Evolutionary conservation across 2,888 invertebrate genomes (phyloP), one percentile per base, ranked within the genome.

Genomic region (Drosophila basisetae): DNA sequence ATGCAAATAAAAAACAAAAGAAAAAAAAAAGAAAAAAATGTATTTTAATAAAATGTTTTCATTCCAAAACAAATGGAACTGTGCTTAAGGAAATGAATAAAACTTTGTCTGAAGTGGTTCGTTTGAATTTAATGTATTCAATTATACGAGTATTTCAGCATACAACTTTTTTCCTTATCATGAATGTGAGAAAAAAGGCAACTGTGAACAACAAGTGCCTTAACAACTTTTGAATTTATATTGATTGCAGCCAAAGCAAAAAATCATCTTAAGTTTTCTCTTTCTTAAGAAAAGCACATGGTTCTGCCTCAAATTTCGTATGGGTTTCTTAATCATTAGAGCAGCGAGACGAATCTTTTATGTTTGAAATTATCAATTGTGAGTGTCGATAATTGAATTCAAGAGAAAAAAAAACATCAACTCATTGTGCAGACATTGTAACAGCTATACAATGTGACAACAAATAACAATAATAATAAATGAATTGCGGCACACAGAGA

Each of bases 401-500:
- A 55, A 55, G 61, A n/a, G 63, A 56, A 68, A 64, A 41, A 41
- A n/a, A 43, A 41, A 22, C 16, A 39, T 37, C 43, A 49, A 56
- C 41, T 43, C 50, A 64, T 28, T 56, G 75, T 50, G 30, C n/a
- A 55, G 60, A 64, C 61, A 56, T 62, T 66, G 54, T 65, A 73
- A 81, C 71, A 60, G 68, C 73, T 25, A 71, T 56, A 84, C 68
- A 81, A 82, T 66, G 33, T 39, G 69, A 71, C 77, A 70, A 80
- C 83, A 77, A 80, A 77, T 74, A 83, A 75, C 75, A 78, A 83
- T 68, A 68, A 83, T 73, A 81, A 66, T 63, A 73, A 81, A 82
- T 83, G 76, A 84, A 55, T 55, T 37, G 55, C 28, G 25, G 4
- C 47, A 25, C 47, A 55, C 25, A 71, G 39, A 50, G 50, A 64